A percentile compares a stretch with the other conserved stretches of the same genome.
These are phyloP conservation scores for Hephaestus fuliginosus DNA, from an alignment of 2,797 vertebrate genomes.

Conservation along the genomic window DNA sequence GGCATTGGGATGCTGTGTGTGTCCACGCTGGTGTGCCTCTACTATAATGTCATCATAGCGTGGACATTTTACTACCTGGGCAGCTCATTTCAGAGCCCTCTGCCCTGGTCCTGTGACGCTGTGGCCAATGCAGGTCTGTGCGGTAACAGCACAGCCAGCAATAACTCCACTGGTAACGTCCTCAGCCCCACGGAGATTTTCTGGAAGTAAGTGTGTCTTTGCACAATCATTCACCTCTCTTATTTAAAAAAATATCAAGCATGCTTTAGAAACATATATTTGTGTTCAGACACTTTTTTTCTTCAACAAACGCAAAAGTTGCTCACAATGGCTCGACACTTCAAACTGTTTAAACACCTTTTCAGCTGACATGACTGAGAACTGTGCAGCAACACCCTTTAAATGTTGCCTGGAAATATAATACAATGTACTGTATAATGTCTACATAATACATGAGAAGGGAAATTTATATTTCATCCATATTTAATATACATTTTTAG, in stretches of 20 bases:
- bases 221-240: not conserved
- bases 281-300: slow-evolving; percentile 22
- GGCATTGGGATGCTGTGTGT: slow-evolving; percentile 90
- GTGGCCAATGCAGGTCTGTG: slow-evolving; percentile 79
- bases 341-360: not conserved
- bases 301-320: slow-evolving; percentile 17
- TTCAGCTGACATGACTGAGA: not conserved
- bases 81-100: slow-evolving; percentile 90
- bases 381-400: not conserved
- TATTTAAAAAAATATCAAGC: not conserved
- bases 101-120: slow-evolving; percentile 88
- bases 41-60: slow-evolving; percentile 91
- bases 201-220: slow-evolving; percentile 88
- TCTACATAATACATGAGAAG: not conserved
- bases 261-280: not conserved
- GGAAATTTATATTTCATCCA: not conserved
- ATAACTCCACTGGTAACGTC: slow-evolving; percentile 49
- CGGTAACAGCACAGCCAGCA: slow-evolving; percentile 59
- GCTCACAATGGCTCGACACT: slow-evolving; percentile 9
- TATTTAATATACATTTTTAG: not conserved
- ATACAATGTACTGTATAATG: not conserved
- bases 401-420: not conserved
- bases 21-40: slow-evolving; percentile 88
- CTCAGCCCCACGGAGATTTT: slow-evolving; percentile 87
- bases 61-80: slow-evolving; percentile 91